Base-by-base conservation (phyloP, 2,113 vertebrate genomes). In the Psittacula cyanocephala region DNA sequence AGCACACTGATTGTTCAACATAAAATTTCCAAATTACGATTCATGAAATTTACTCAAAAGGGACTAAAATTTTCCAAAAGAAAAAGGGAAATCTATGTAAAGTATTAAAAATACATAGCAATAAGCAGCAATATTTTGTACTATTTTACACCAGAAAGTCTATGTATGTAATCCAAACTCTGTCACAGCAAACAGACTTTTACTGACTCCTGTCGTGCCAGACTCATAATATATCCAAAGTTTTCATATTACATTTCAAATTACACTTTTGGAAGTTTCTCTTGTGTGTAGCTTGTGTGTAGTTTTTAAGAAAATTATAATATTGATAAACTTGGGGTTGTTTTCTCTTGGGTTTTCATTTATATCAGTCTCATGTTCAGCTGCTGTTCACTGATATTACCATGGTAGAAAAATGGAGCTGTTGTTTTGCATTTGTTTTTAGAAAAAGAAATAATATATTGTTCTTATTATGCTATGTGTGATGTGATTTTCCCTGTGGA, bases 311-410 rank as follows among this genome's bases (percentile, higher is more conserved):
- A 33, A 13, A 77, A 17, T n/a, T 20, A 64, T 18, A 69, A 49
- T 52, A 77, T 20, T 78, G 39, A 6, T 63, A 69, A 29, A 2
- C 80, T 75, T 88, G 3, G 6, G 7, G 6, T 68, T 84, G 25
- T 33, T 95, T 77, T 90, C 13, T 23, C 41, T 87, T 62, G 60
- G 3, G 8, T 64, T 82, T 84, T 85, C 41, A 55, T 81, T 59
- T 86, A 27, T 81, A 46, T 88, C 60, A 17, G 60, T 81, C 62
- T 65, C 44, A 55, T 46, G 47, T 97, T 97, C 96, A 96, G 96
- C 97, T 94, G 93, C 96, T 97, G 97, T 97, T 97, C 96, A 97
- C 95, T 97, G 97, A 96, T 87, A 81, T 11, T 84, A 37, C 35
- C 22, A 49, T 85, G n/a, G 55, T 88, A 89, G 39, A 91, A 88